Conservation (phyloP, 30 jellyfish, hydroid and myxozoan species). For the Haliclystus octoradiatus region DNA sequence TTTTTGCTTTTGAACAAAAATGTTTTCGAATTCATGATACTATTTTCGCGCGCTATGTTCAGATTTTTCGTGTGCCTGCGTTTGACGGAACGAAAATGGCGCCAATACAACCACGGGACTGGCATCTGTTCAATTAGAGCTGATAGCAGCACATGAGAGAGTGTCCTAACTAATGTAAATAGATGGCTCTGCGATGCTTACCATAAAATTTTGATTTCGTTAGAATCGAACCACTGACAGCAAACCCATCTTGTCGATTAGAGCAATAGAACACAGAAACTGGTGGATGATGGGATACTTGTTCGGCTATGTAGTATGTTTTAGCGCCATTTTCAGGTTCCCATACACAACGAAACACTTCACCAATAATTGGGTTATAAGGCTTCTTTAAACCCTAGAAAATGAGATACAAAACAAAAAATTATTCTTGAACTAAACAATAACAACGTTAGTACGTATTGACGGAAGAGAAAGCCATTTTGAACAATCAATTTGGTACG, state of each 20-base stretch:
- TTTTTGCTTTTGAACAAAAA: too few relatives aligned
- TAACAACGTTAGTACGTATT: too few relatives aligned
- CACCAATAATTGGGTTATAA: conserved; percentile 91
- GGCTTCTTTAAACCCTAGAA: conserved; percentile 94
- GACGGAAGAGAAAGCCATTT: background rate
- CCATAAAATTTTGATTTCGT: conserved; percentile 93
- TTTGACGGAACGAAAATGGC: too few relatives aligned
- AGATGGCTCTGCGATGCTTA: too few relatives aligned
- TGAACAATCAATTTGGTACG: background rate
- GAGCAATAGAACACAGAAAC: conserved; percentile 96
- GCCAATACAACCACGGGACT: too few relatives aligned
- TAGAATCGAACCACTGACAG: conserved; percentile 73
- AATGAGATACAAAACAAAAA: background rate
- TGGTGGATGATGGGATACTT: conserved; percentile 99
- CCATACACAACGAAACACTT: conserved; percentile 89
- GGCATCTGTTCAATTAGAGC: too few relatives aligned
- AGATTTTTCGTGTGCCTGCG: too few relatives aligned
- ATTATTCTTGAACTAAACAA: background rate
- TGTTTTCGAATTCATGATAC: too few relatives aligned
- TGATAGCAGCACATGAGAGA: too few relatives aligned
- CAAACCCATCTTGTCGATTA: conserved; percentile 84
- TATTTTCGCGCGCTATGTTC: too few relatives aligned
- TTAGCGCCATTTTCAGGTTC: conserved; percentile 37
- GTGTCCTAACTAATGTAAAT: too few relatives aligned
- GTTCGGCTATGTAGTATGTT: conserved; percentile 89